Percentiles rank a stretch among this genome's conserved stretches.
These are phyloP conservation scores for Therioaphis trifolii DNA, from an alignment of 2,888 invertebrate genomes.

Conservation along the genomic window DNA sequence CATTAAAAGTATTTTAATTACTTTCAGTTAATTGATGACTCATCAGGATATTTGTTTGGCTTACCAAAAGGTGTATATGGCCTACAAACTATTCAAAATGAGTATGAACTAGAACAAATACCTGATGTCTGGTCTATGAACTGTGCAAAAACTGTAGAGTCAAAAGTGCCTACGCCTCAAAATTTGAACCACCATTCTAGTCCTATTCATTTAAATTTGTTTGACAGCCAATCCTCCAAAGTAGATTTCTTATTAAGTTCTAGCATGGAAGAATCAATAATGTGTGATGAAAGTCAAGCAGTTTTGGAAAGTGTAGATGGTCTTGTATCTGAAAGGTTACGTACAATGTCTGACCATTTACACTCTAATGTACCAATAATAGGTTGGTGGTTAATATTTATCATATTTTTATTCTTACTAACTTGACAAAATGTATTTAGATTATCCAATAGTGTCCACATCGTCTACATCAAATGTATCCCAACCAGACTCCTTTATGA, in stretches of 20 bases:
- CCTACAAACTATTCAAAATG: slow-evolving; percentile 27
- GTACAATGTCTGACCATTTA: slow-evolving; percentile 54
- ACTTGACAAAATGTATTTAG: slow-evolving; percentile 8
- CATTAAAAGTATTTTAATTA: background rate
- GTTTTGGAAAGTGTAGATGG: slow-evolving; percentile 58
- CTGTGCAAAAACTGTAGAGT: slow-evolving; percentile 11
- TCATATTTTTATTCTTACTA: background rate
- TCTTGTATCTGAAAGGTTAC: slow-evolving; percentile 57
- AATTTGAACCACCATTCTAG: slow-evolving; percentile 47
- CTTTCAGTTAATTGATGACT: slow-evolving; percentile 47
- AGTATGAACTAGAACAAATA: slow-evolving; percentile 17
- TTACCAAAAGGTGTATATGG: slow-evolving; percentile 46
- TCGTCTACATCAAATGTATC: slow-evolving; percentile 32
- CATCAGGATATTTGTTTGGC: slow-evolving; percentile 35
- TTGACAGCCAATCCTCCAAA: slow-evolving; percentile 52
- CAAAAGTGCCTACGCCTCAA: slow-evolving; percentile 21
- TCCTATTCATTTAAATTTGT: slow-evolving; percentile 56
- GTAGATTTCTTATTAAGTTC: slow-evolving; percentile 58
- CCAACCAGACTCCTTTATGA: slow-evolving; percentile 50
- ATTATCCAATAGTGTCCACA: slow-evolving; percentile 50
- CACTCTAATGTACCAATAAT: slow-evolving; percentile 50
- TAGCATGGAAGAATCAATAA: slow-evolving; percentile 57
- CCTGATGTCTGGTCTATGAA: slow-evolving; percentile 33
- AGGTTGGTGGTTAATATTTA: slow-evolving; percentile 2
- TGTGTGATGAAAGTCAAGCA: slow-evolving; percentile 49